Conservation (phyloP, 2,113 vertebrate species). For the Oreochromis niloticus region DNA sequence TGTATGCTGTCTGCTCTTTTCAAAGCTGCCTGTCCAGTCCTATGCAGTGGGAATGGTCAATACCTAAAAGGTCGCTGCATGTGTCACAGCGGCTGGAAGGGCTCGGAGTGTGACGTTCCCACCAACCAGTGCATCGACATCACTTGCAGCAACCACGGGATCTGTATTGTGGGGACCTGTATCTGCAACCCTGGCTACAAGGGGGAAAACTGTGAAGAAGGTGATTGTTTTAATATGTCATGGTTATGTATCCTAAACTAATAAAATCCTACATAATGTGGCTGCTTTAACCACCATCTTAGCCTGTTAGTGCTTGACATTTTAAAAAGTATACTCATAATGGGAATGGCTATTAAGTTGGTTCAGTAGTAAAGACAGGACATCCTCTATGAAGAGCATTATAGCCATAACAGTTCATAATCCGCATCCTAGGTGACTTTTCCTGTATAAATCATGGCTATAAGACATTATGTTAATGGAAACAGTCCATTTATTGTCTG, state of each 20-base stretch:
- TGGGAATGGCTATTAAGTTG: neutral
- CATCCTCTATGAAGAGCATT: conserved; percentile 8
- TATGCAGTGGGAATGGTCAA: conserved; percentile 96
- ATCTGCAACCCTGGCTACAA: conserved; percentile 98
- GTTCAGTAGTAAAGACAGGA: neutral
- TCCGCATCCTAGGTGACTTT: neutral
- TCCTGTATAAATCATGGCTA: conserved; percentile 15
- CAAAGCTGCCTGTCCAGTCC: conserved; percentile 90
- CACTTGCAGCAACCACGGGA: conserved; percentile 89
- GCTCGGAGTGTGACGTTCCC: conserved; percentile 90
- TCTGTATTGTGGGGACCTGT: conserved; percentile 94
- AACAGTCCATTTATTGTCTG: conserved; percentile 42
- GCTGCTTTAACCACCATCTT: neutral
- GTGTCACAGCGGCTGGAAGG: conserved; percentile 98
- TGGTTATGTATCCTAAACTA: neutral
- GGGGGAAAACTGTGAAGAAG: conserved; percentile 98
- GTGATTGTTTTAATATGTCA: conserved; percentile 59
- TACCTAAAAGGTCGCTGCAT: conserved; percentile 96
- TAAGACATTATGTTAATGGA: conserved; percentile 26
- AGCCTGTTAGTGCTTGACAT: neutral
- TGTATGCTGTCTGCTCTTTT: conserved; percentile 49
- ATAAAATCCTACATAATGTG: neutral
- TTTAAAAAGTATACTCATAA: neutral
- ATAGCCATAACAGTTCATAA: conserved; percentile 8
- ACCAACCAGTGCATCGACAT: conserved; percentile 94